Evolutionary conservation across 2,113 vertebrate genomes (phyloP).

Genomic region (Eulacestoma nigropectus): DNA sequence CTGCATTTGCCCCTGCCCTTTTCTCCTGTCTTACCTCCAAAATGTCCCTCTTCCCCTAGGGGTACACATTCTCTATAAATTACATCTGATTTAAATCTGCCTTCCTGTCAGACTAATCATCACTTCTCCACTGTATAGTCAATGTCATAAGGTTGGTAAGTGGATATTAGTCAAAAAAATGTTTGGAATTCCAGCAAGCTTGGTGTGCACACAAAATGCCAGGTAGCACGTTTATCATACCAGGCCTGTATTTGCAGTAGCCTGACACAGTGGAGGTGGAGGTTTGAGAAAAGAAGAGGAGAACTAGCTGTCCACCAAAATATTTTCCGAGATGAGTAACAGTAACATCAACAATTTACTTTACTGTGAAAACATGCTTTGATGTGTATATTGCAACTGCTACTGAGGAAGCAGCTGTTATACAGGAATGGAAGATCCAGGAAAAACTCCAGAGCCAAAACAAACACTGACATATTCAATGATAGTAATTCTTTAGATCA

Average conservation of each 20-base stretch:
- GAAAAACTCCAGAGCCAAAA: slow-evolving; percentile 25
- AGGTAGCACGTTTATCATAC: neutral
- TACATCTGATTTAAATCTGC: neutral
- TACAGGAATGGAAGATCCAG: neutral
- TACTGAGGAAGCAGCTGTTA: slow-evolving; percentile 37
- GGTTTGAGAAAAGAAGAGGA: neutral
- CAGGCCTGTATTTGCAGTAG: neutral
- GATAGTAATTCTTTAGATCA: neutral
- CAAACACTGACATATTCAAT: neutral
- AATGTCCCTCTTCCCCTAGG: neutral
- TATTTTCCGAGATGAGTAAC: neutral
- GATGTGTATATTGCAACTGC: neutral
- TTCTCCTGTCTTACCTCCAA: neutral
- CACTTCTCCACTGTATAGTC: neutral
- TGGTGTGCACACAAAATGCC: neutral
- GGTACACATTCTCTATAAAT: neutral
- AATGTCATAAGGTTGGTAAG: neutral
- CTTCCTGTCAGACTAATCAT: neutral
- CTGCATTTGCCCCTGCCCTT: neutral
- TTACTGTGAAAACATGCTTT: slow-evolving; percentile 9
- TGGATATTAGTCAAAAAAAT: neutral
- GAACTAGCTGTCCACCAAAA: neutral
- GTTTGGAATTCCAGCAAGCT: neutral
- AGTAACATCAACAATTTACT: neutral
- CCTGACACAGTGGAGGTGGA: neutral